phyloP scores from a whole-genome alignment of 2,888 invertebrate species.

The Epistrophella euchroma region DNA sequence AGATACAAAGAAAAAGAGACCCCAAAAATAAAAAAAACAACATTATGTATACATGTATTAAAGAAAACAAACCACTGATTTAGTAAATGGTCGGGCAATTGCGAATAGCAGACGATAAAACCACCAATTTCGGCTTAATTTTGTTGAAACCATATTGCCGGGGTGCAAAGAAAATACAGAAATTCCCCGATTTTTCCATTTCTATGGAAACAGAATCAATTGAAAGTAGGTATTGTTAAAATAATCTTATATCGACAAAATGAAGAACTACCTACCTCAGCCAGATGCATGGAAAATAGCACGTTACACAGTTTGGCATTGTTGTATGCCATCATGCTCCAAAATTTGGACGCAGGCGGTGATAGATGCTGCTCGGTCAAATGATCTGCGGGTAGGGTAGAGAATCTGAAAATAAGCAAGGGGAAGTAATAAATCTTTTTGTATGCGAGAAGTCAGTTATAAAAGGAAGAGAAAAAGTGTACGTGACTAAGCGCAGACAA shows the following conservation, averaged over 20 bases:
- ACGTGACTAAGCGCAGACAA: slow-evolving; percentile 75
- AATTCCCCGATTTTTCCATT: slow-evolving; percentile 89
- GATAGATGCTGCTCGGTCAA: slow-evolving; percentile 87
- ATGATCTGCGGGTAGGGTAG: slow-evolving; percentile 84
- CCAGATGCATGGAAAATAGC: slow-evolving; percentile 91
- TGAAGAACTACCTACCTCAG: slow-evolving; percentile 85
- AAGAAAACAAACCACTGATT: slow-evolving; percentile 91
- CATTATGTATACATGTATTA: slow-evolving; percentile 27
- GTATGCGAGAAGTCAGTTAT: slow-evolving; percentile 28
- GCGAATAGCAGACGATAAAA: slow-evolving; percentile 90
- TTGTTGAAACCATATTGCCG: slow-evolving; percentile 94
- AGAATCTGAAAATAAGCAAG: slow-evolving; percentile 83
- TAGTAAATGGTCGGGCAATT: slow-evolving; percentile 96
- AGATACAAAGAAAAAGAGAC: background rate
- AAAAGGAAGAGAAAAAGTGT: slow-evolving; percentile 56
- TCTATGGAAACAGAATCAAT: slow-evolving; percentile 77
- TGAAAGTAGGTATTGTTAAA: background rate
- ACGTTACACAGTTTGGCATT: slow-evolving; percentile 95
- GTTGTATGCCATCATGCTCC: slow-evolving; percentile 94
- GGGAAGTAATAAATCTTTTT: slow-evolving; percentile 32
- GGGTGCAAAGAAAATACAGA: slow-evolving; percentile 93
- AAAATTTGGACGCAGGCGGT: slow-evolving; percentile 89
- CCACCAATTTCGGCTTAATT: slow-evolving; percentile 93
- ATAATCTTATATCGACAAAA: slow-evolving; percentile 6
- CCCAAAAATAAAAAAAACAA: slow-evolving; percentile 19